These are phyloP conservation scores for Decapterus maruadsi DNA, from an alignment of 2,797 vertebrate species.

Conservation along the genomic window DNA sequence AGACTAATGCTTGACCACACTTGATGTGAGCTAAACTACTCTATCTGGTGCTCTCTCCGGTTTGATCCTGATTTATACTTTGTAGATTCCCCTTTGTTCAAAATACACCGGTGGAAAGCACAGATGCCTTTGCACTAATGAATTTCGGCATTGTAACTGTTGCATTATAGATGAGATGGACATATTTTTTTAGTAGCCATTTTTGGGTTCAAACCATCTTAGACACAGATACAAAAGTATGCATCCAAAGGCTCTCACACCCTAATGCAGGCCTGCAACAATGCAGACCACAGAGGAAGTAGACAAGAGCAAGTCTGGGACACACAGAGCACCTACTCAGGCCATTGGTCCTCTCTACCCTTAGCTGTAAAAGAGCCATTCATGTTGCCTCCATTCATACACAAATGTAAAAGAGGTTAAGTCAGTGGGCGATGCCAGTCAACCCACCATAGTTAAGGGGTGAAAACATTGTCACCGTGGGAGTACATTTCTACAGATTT, in stretches of 20 bases:
- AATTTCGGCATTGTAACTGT: background rate
- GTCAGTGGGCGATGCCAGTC: slow-evolving; percentile 67
- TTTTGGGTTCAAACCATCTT: background rate
- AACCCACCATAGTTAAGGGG: slow-evolving; percentile 56
- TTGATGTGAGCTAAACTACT: too few species aligned
- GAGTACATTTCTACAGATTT: background rate
- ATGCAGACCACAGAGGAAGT: slow-evolving; percentile 26
- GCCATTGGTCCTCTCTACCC: slow-evolving; percentile 36
- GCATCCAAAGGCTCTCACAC: slow-evolving; percentile 1
- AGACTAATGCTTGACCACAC: too few species aligned
- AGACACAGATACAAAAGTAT: slow-evolving; percentile 13
- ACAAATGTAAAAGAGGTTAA: slow-evolving; percentile 80
- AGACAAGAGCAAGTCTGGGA: slow-evolving; percentile 36
- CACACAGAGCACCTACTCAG: slow-evolving; percentile 27
- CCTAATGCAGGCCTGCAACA: slow-evolving; percentile 31
- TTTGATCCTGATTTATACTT: background rate
- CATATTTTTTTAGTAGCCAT: slow-evolving; percentile 12
- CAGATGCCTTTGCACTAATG: background rate
- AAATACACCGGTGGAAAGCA: background rate
- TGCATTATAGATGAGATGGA: background rate
- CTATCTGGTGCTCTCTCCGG: too few species aligned
- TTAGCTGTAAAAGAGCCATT: slow-evolving; percentile 76
- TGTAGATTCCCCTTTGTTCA: background rate
- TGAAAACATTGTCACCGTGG: slow-evolving; percentile 36
- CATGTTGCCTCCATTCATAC: slow-evolving; percentile 82